Conservation (phyloP, 2,797 vertebrate species). For the Chelidonichthys spinosus region DNA sequence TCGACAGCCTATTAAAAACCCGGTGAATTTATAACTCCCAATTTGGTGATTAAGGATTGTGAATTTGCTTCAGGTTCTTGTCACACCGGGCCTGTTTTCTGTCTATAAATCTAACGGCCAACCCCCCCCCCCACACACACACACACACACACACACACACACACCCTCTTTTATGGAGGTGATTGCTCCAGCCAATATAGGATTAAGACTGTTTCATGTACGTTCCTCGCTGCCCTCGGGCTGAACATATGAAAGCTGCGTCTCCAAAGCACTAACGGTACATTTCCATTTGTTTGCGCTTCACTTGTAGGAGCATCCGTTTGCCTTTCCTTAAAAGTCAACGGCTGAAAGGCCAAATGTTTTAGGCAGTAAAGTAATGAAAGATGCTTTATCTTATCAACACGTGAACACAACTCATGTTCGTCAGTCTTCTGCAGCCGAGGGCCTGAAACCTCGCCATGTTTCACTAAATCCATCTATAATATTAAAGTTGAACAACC, state of each 20-base stretch:
- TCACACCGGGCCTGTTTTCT: slow-evolving; percentile 84
- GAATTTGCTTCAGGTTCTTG: slow-evolving; percentile 77
- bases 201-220: slow-evolving; percentile 78
- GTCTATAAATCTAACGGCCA: slow-evolving; percentile 88
- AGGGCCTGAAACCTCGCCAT: neutral
- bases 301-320: slow-evolving; percentile 27
- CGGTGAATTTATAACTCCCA: slow-evolving; percentile 82
- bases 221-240: slow-evolving; percentile 64
- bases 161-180: slow-evolving; percentile 65
- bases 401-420: neutral
- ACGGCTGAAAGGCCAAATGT: neutral
- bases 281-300: slow-evolving; percentile 38
- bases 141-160: neutral
- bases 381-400: slow-evolving; percentile 9
- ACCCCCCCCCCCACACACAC: slow-evolving; percentile 8
- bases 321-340: slow-evolving; percentile 12
- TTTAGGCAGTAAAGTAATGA: neutral
- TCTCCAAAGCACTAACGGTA: slow-evolving; percentile 36
- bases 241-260: slow-evolving; percentile 40
- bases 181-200: slow-evolving; percentile 76
- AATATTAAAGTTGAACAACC: neutral
- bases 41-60: slow-evolving; percentile 76
- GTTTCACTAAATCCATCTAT: neutral
- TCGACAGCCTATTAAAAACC: slow-evolving; percentile 79
- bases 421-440: too few species aligned